Evolutionary conservation across 2,888 invertebrate species (phyloP).

Genomic region (Malthinus seriepunctatus): DNA sequence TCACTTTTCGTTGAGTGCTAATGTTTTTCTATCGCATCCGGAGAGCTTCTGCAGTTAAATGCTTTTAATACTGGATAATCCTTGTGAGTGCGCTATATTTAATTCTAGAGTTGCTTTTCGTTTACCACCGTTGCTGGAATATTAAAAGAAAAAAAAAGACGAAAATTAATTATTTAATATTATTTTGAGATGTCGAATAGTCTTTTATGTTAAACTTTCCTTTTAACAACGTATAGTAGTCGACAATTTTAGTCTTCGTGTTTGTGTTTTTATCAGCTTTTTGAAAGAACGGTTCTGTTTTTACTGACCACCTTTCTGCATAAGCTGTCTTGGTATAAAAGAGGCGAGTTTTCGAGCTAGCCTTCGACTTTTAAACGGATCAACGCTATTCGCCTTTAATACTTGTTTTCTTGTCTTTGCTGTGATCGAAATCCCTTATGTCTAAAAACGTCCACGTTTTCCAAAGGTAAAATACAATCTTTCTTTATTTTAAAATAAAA

Average conservation of each 20-base stretch:
- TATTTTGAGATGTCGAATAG: background rate
- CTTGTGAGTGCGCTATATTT: constrained; percentile 19
- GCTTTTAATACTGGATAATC: constrained; percentile 25
- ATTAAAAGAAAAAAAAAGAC: background rate
- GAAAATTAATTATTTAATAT: background rate
- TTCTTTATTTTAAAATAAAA: constrained; percentile 11
- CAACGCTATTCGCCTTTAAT: constrained; percentile 40
- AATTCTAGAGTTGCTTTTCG: constrained; percentile 14
- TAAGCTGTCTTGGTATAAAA: constrained; percentile 31
- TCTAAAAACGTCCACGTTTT: constrained; percentile 34
- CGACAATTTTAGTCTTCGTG: background rate
- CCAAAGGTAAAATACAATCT: constrained; percentile 1
- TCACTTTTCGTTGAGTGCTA: constrained; percentile 9
- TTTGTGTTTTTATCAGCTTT: constrained; percentile 23
- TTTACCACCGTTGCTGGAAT: background rate
- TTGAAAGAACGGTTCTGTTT: constrained; percentile 21
- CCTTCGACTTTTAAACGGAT: constrained; percentile 40
- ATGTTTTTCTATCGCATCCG: constrained; percentile 8
- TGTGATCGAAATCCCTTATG: constrained; percentile 42
- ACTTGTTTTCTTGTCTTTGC: constrained; percentile 42
- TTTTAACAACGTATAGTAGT: background rate
- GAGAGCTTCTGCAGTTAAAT: constrained; percentile 18
- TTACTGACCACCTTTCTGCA: constrained; percentile 30
- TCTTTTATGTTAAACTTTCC: background rate
- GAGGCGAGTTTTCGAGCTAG: constrained; percentile 17